A percentile compares a stretch with the other conserved stretches of the same genome.
These are phyloP conservation scores for Synanthedon formicaeformis DNA, from an alignment of 2,888 invertebrate genomes.

Conservation along the genomic window DNA sequence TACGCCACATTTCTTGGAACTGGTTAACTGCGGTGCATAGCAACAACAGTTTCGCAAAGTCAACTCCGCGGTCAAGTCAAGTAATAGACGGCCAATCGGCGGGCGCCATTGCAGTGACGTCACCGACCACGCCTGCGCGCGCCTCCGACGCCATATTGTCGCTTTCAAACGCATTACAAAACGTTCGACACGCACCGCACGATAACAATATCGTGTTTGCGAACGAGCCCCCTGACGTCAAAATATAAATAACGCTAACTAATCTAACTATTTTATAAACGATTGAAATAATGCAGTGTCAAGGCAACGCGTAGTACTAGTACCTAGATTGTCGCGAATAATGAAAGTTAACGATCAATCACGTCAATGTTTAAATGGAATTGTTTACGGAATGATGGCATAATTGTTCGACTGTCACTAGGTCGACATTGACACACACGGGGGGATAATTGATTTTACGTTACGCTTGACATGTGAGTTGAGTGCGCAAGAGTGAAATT, in stretches of 20 bases:
- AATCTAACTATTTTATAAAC: constrained; percentile 9
- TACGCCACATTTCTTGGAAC: constrained; percentile 38
- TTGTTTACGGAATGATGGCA: constrained; percentile 5
- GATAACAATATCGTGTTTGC: constrained; percentile 28
- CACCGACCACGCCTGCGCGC: constrained; percentile 68
- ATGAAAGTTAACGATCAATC: not conserved
- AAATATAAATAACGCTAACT: constrained; percentile 1
- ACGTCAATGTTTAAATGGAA: constrained; percentile 1
- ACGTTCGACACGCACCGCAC: constrained; percentile 13
- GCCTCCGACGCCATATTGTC: constrained; percentile 56
- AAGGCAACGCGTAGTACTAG: constrained; percentile 20
- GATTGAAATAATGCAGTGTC: constrained; percentile 23
- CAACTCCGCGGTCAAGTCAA: constrained; percentile 37
- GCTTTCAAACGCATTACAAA: constrained; percentile 10
- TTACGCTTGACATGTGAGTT: too few relatives aligned
- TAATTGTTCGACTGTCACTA: constrained; percentile 2
- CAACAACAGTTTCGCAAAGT: constrained; percentile 63
- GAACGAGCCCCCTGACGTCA: constrained; percentile 24
- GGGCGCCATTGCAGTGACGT: constrained; percentile 46
- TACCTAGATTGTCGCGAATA: constrained; percentile 15
- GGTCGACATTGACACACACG: not conserved
- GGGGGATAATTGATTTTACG: not conserved
- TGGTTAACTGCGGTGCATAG: constrained; percentile 43
- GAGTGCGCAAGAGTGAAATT: too few relatives aligned
- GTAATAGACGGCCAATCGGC: constrained; percentile 38